Conservation (phyloP, 2,797 vertebrate genomes). For the Kryptopterus vitreolus region DNA sequence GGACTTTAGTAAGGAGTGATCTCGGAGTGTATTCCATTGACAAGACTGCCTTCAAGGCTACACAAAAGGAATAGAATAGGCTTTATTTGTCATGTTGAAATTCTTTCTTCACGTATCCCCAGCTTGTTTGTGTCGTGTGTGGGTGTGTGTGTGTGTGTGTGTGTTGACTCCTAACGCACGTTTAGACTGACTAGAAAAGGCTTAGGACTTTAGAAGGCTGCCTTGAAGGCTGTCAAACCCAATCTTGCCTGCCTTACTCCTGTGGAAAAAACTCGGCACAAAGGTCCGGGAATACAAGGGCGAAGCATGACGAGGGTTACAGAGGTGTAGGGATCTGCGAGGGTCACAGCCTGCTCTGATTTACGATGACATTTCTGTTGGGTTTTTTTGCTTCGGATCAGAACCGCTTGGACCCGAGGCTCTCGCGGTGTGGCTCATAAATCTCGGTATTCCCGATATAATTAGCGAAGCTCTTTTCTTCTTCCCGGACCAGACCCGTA, state of each 20-base stretch:
- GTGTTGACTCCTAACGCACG: not conserved
- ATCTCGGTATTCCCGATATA: conserved; percentile 59
- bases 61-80: too few species aligned
- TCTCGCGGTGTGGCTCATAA: conserved; percentile 52
- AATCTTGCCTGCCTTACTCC: not conserved
- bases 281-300: conserved; percentile 17
- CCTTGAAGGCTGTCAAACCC: conserved; percentile 17
- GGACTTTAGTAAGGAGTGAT: conserved; percentile 33
- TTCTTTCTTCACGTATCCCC: too few species aligned
- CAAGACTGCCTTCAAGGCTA: conserved; percentile 3
- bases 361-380: conserved; percentile 44
- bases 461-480: conserved; percentile 65
- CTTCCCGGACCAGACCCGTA: conserved; percentile 57
- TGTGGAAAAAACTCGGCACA: conserved; percentile 42
- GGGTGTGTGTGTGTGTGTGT: not conserved
- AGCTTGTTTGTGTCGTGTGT: too few species aligned
- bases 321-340: not conserved
- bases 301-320: conserved; percentile 17
- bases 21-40: not conserved
- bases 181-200: not conserved
- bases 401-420: conserved; percentile 22
- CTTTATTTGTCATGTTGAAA: too few species aligned
- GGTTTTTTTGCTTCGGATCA: conserved; percentile 42
- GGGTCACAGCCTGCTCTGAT: conserved; percentile 46
- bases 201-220: conserved; percentile 13